Evolutionary conservation across 2,888 invertebrate species (phyloP).

Genomic region (Copidosoma aretas): DNA sequence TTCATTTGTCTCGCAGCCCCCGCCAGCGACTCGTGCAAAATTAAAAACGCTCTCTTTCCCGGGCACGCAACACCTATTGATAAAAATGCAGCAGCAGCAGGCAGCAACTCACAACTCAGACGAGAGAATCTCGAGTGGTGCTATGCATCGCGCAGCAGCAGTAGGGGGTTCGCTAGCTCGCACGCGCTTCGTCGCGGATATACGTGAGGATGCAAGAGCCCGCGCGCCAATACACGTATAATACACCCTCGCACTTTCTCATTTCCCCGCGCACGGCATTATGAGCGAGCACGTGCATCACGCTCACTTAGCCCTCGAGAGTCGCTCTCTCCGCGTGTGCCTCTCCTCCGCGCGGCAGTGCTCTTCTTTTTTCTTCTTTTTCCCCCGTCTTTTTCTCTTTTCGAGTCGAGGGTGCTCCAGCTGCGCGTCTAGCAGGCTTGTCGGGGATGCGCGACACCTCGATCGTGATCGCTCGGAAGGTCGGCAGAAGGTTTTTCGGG

Average conservation of each 20-base stretch:
- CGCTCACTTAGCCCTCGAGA: slow-evolving; percentile 46
- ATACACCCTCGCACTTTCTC: no score
- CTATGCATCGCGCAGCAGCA: background rate
- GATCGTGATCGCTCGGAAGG: no score
- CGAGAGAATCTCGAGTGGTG: no score
- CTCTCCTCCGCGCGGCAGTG: slow-evolving; percentile 2
- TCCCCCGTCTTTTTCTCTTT: slow-evolving; percentile 9
- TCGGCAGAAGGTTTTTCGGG: no score
- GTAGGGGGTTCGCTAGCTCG: background rate
- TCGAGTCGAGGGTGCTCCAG: background rate
- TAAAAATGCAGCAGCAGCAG: background rate
- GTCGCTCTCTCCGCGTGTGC: no score
- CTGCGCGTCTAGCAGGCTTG: no score
- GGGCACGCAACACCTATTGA: background rate
- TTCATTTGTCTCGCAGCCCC: no score
- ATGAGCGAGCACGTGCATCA: slow-evolving; percentile 39
- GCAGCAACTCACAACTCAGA: background rate
- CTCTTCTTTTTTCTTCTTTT: slow-evolving; percentile 11
- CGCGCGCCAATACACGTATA: background rate
- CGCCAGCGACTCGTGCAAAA: no score
- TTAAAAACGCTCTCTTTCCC: background rate
- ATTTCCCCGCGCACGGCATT: no score
- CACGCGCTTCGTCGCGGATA: background rate
- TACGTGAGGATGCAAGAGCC: slow-evolving; percentile 15
- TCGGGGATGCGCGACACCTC: no score